phyloP scores from a whole-genome alignment of 2,797 vertebrate genomes.

The Monodelphis domestica region DNA sequence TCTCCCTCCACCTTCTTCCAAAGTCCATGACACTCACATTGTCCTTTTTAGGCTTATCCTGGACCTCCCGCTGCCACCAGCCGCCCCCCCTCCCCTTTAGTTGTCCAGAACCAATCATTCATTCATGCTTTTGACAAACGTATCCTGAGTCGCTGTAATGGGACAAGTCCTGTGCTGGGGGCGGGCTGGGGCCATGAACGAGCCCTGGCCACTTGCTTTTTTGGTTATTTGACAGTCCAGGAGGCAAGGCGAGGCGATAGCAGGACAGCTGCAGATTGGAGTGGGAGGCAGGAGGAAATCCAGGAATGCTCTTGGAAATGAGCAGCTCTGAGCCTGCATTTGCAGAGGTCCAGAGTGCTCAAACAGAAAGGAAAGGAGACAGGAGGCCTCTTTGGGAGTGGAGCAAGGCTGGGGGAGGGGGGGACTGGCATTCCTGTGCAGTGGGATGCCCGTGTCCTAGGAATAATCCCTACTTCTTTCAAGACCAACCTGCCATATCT shows the following conservation, averaged over 20 bases:
- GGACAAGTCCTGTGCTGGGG: background rate
- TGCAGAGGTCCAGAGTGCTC: background rate
- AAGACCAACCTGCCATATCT: background rate
- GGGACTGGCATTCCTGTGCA: background rate
- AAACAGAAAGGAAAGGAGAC: background rate
- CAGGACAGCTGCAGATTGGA: background rate
- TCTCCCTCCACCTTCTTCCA: background rate
- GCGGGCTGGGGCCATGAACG: background rate
- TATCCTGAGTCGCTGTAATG: background rate
- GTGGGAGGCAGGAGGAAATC: background rate
- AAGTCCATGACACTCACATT: rapidly evolving
- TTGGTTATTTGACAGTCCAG: background rate
- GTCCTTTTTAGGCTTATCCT: background rate
- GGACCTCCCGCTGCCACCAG: background rate
- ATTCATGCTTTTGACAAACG: background rate
- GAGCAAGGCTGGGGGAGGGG: background rate
- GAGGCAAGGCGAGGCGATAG: background rate
- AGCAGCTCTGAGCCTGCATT: background rate
- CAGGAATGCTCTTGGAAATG: background rate
- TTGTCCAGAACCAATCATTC: background rate
- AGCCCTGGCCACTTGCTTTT: background rate
- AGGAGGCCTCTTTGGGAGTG: background rate
- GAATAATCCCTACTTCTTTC: background rate
- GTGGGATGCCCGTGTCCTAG: background rate
- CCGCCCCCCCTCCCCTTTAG: background rate